A percentile compares a stretch with the other conserved stretches of the same genome.
Evolutionary conservation across 2,797 vertebrate species (phyloP).

Genomic region (Antennarius maculatus): DNA sequence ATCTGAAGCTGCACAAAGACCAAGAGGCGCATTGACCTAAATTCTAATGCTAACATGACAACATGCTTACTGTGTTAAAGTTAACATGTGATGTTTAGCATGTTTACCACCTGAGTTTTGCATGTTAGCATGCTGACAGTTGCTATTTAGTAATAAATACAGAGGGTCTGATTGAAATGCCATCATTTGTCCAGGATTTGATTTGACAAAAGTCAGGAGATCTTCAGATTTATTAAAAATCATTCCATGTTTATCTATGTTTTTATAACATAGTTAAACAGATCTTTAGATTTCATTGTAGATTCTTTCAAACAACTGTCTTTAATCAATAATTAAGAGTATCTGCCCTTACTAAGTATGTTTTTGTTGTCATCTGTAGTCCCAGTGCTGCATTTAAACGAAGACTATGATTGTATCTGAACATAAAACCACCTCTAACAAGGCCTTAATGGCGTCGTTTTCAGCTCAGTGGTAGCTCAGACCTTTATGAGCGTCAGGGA

Average conservation of each 20-base stretch:
- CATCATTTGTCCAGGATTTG: background rate
- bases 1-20: no score
- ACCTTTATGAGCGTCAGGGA: conserved; percentile 62
- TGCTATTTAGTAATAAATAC: background rate
- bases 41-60: no score
- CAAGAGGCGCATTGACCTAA: no score
- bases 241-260: background rate
- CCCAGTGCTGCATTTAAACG: background rate
- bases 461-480: conserved; percentile 12
- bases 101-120: background rate
- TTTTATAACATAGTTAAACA: no score
- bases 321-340: no score
- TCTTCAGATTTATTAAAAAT: background rate
- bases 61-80: no score
- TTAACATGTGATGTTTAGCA: no score
- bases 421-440: background rate
- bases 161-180: background rate
- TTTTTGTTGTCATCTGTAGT: background rate
- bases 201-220: background rate
- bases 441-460: conserved; percentile 1
- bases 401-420: background rate
- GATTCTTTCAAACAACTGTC: background rate
- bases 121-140: background rate
- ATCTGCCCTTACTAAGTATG: no score
- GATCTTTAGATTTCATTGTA: no score